Evolutionary conservation across 2,797 vertebrate genomes (phyloP).

Genomic region (Rhabdophis nuchalis): DNA sequence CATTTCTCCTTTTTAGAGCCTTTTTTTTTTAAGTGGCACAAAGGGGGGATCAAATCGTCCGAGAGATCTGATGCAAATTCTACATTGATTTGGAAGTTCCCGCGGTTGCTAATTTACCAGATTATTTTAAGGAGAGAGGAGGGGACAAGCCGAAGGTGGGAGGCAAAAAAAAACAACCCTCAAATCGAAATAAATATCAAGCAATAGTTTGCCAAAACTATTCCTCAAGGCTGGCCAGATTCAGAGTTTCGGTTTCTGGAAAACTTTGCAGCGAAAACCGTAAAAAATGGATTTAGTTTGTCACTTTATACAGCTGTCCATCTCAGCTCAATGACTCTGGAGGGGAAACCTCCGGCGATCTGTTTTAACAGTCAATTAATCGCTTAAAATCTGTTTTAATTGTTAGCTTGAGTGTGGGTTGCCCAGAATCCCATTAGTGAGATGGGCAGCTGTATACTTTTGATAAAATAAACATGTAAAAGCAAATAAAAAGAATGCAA

Average conservation of each 20-base stretch:
- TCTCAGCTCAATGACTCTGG: not conserved
- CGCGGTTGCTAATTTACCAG: not conserved
- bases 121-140: not conserved
- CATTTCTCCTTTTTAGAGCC: not conserved
- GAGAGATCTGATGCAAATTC: not conserved
- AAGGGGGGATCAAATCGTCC: not conserved
- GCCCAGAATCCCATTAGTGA: not conserved
- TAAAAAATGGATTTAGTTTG: not conserved
- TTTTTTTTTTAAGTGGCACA: not conserved
- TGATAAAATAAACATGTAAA: not conserved
- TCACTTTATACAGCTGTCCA: not conserved
- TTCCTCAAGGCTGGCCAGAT: not conserved
- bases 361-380: not conserved
- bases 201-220: not conserved
- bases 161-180: rapidly evolving
- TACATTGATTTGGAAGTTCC: not conserved
- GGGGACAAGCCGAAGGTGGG: not conserved
- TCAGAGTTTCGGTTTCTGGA: not conserved
- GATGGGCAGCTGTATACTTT: not conserved
- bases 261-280: not conserved
- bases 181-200: not conserved
- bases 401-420: not conserved
- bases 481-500: not conserved
- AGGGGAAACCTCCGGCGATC: not conserved
- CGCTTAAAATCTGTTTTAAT: not conserved